These are phyloP conservation scores for Conus ventricosus DNA, from an alignment of 1,140 invertebrate species.

Conservation along the genomic window DNA sequence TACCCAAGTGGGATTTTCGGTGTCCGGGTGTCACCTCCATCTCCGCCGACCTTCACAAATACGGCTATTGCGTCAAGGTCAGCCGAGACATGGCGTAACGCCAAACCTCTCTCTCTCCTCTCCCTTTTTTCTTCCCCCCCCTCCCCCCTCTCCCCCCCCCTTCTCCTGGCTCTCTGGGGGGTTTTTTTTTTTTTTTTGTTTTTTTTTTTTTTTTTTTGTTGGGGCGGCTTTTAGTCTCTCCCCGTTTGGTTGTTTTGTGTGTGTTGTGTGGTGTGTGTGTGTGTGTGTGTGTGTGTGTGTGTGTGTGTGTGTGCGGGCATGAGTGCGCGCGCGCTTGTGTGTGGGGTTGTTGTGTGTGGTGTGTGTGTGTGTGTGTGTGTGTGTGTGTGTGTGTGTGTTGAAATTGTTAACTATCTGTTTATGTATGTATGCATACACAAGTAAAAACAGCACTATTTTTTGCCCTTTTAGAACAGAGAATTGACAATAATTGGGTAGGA, in stretches of 20 bases:
- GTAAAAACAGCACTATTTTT: too few species aligned
- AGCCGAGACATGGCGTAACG: not conserved
- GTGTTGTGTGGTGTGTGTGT: not conserved
- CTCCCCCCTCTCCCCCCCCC: not conserved
- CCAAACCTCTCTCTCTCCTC: not conserved
- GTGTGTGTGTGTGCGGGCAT: not conserved
- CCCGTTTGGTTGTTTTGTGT: not conserved
- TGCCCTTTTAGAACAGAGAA: too few species aligned
- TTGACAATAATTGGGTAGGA: too few species aligned
- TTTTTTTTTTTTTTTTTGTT: not conserved
- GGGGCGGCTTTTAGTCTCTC: not conserved
- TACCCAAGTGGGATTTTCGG: slow-evolving; percentile 91
- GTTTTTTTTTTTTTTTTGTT: too few species aligned
- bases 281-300: not conserved
- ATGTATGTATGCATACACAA: not conserved
- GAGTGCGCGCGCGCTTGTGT: not conserved
- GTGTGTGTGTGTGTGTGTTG: slow-evolving; percentile 18
- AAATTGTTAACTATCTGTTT: not conserved
- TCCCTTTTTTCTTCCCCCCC: not conserved
- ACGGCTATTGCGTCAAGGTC: slow-evolving; percentile 70
- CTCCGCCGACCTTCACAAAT: slow-evolving; percentile 97
- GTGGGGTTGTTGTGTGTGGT: not conserved
- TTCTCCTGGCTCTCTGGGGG: not conserved
- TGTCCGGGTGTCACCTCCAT: slow-evolving; percentile 95
- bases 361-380: slow-evolving; percentile 5